phyloP scores from a whole-genome alignment of 1,140 invertebrate species.

The Xylocopa sonorina region DNA sequence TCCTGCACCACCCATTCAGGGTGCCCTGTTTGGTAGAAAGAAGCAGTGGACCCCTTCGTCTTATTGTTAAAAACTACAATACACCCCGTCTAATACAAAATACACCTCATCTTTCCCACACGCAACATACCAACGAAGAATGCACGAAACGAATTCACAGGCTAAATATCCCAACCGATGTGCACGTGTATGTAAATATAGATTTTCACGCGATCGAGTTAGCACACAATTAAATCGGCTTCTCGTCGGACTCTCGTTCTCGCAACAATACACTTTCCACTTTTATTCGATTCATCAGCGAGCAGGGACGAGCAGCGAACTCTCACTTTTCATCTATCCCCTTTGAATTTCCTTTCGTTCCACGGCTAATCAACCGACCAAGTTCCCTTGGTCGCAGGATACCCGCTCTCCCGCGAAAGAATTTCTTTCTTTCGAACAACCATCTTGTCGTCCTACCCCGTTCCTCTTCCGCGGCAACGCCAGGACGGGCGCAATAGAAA shows the following conservation, averaged over 20 bases:
- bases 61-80: too few species aligned
- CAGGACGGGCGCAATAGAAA: conserved; percentile 38
- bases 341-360: conserved; percentile 38
- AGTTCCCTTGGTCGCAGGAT: not conserved
- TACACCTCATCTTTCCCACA: too few species aligned
- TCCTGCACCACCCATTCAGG: too few species aligned
- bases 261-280: conserved; percentile 62
- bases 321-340: conserved; percentile 37
- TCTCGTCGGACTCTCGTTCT: not conserved
- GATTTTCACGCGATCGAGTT: not conserved
- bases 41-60: too few species aligned
- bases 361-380: not conserved
- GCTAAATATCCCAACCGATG: too few species aligned
- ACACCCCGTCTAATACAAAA: too few species aligned
- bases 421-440: conserved; percentile 3
- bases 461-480: not conserved
- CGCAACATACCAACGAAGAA: too few species aligned
- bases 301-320: not conserved
- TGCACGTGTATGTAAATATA: too few species aligned
- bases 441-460: not conserved
- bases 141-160: too few species aligned
- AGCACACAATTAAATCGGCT: conserved; percentile 7
- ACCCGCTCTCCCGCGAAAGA: not conserved
- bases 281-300: conserved; percentile 16
- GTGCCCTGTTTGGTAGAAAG: too few species aligned